Conservation (phyloP, 1,140 invertebrate genomes). For the Solen grandis region DNA sequence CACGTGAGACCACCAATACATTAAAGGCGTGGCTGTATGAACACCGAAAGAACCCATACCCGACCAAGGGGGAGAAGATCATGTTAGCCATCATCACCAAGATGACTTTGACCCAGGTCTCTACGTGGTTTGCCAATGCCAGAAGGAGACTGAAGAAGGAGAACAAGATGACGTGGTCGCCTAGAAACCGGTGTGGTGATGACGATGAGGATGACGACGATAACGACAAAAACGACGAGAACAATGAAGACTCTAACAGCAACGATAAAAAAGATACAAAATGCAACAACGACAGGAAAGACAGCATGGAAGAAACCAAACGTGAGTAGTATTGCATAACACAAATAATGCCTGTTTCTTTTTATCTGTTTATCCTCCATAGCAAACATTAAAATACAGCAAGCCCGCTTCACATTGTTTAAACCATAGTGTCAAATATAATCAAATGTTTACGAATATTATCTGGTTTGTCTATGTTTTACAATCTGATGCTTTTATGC, state of each 20-base stretch:
- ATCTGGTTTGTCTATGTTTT: no score
- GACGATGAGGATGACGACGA: conserved; percentile 75
- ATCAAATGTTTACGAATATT: no score
- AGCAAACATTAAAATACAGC: no score
- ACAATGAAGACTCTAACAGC: conserved; percentile 59
- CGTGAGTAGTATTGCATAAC: conserved; percentile 26
- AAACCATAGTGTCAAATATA: no score
- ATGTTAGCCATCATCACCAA: conserved; percentile 99
- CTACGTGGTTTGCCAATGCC: conserved; percentile 81
- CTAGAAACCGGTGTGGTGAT: conserved; percentile 94
- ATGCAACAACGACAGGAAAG: conserved; percentile 61
- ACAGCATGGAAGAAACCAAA: conserved; percentile 31
- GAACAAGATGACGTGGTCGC: conserved; percentile 99
- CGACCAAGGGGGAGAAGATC: conserved; percentile 99
- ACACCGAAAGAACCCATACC: conserved; percentile 99
- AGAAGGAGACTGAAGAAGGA: conserved; percentile 91
- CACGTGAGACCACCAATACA: conserved; percentile 96
- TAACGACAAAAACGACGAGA: conserved; percentile 67
- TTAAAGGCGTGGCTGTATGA: conserved; percentile 98
- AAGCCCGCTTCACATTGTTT: no score
- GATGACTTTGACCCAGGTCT: conserved; percentile 97
- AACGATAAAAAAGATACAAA: conserved; percentile 64
- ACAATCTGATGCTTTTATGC: no score
- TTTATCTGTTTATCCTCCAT: no score
- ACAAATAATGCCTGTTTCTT: no score